A percentile compares a stretch with the other conserved stretches of the same genome.
Conservation (phyloP, 64 coral and sea anemone genomes). For the Porites lutea region DNA sequence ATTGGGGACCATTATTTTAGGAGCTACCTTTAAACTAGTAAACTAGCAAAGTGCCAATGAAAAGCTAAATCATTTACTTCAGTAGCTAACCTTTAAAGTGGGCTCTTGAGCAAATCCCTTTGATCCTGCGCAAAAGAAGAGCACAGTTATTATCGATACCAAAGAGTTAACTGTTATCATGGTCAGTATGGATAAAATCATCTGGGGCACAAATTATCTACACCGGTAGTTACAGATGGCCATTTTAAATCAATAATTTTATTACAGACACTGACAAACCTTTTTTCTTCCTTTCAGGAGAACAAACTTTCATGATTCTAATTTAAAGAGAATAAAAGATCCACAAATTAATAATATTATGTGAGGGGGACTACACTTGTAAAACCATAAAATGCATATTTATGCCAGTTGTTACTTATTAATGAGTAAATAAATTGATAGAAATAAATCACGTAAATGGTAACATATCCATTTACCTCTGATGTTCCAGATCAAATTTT, state of each 20-base stretch:
- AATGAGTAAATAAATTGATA: no score
- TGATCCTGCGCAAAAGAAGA: background rate
- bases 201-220: no score
- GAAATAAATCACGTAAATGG: no score
- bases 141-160: background rate
- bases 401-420: background rate
- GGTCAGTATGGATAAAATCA: no score
- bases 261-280: slow-evolving; percentile 5
- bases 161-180: no score
- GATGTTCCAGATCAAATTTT: no score
- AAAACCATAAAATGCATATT: background rate
- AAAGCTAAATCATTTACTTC: background rate
- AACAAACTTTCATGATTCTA: slow-evolving; percentile 59
- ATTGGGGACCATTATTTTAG: no score
- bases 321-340: background rate
- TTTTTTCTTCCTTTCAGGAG: slow-evolving; percentile 57
- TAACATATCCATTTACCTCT: no score
- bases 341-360: background rate
- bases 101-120: slow-evolving; percentile 12
- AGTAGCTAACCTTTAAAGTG: slow-evolving; percentile 8
- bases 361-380: background rate
- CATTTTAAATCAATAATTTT: background rate
- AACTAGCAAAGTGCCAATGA: background rate
- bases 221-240: no score
- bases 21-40: no score